Evolutionary conservation across 2,113 vertebrate species (phyloP).

Genomic region (Caretta caretta): DNA sequence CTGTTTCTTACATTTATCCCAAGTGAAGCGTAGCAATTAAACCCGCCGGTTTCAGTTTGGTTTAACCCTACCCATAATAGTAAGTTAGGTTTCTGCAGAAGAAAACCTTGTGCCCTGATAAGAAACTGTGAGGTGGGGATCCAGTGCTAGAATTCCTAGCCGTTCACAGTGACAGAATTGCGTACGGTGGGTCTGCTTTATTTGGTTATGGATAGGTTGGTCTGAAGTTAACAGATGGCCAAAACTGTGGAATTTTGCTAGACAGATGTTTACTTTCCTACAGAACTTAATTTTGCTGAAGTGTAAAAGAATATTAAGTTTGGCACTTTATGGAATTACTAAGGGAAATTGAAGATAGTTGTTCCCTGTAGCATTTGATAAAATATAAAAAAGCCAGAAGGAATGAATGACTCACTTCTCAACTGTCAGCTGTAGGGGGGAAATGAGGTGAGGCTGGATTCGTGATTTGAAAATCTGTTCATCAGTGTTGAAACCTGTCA

Average conservation of each 20-base stretch:
- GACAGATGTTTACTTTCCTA: not conserved
- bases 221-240: not conserved
- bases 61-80: not conserved
- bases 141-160: not conserved
- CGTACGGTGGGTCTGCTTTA: not conserved
- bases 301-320: constrained; percentile 32
- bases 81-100: not conserved
- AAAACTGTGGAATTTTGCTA: constrained; percentile 10
- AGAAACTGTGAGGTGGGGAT: not conserved
- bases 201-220: not conserved
- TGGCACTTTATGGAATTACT: constrained; percentile 43
- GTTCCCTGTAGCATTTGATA: constrained; percentile 49
- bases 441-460: constrained; percentile 60
- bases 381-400: constrained; percentile 60
- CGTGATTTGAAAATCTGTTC: constrained; percentile 64
- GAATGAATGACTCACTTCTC: constrained; percentile 60
- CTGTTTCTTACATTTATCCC: not conserved
- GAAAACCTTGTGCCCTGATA: not conserved
- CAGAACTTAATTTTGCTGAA: constrained; percentile 31
- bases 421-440: constrained; percentile 46
- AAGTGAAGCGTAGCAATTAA: not conserved
- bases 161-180: not conserved
- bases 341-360: constrained; percentile 24
- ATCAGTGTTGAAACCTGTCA: constrained; percentile 66
- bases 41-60: not conserved